Evolutionary conservation across 2,797 vertebrate genomes (phyloP), one percentile per base, ranked within the genome.

Genomic region (Pseudotriccus pelzelni): DNA sequence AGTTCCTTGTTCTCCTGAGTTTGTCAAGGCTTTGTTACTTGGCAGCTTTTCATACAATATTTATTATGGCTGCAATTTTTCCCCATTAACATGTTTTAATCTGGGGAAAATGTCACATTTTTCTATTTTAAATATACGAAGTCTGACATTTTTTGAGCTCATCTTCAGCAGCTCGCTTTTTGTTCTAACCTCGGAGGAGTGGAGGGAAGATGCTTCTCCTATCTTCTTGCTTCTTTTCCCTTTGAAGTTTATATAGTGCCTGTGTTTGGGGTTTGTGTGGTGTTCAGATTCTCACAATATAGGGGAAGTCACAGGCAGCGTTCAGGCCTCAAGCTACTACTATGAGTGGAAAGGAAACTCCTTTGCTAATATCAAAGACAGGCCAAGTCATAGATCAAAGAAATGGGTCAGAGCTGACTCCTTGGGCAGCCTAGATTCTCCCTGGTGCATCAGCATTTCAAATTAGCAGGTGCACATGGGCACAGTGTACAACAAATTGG

Each of bases 31-130:
- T 97, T 96, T 97, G 82, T 95, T 93, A 92, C 76, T 94, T 96
- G 95, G 94, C 95, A 97, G 94, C 87, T 96, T 96, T 96, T 96
- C 95, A 96, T 97, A 94, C 89, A 96, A 95, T 96, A 96, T 97
- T 97, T 96, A 96, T 97, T 78, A 96, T 89, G 90, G 94, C 79
- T 95, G 93, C 94, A 95, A 89, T 96, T 96, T 93, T 96, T 94
- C 74, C 79, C 90, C 87, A 97, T 96, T 96, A 96, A 89, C 92
- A 95, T 76, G 91, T 95, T 96, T 96, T 97, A 96, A 96, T 93
- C 93, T 81, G 75, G 82, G 87, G 55, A 94, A 94, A 96, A 92
- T 97, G 96, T 96, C 93, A 94, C 62, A 83, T 84, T 93, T 93
- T 92, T 93, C 89, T 93, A 89, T 85, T 94, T 93, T 86, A 94